Conservation (phyloP, 2,888 invertebrate genomes). For the Chesias legatella region DNA sequence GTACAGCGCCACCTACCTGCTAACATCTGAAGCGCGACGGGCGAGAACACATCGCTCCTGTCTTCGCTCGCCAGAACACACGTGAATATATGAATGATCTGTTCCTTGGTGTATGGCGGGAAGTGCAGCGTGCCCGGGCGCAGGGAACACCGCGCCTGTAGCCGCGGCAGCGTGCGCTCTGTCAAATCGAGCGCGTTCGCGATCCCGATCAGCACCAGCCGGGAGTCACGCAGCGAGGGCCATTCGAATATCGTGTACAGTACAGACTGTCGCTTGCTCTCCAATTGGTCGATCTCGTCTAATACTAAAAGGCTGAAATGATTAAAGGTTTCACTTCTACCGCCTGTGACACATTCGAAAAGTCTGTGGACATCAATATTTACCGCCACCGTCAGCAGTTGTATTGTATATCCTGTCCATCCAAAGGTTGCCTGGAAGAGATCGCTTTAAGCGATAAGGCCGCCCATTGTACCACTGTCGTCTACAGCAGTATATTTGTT, state of each 20-base stretch:
- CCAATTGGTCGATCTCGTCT: slow-evolving; percentile 97
- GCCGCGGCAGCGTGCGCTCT: slow-evolving; percentile 91
- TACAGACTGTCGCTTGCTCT: slow-evolving; percentile 90
- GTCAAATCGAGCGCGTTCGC: slow-evolving; percentile 98
- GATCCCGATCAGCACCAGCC: slow-evolving; percentile 92
- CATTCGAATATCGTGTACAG: slow-evolving; percentile 96
- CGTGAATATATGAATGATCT: slow-evolving; percentile 92
- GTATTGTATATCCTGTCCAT: no score
- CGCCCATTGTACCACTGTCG: no score
- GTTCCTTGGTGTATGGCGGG: slow-evolving; percentile 93
- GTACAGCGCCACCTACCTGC: slow-evolving; percentile 79
- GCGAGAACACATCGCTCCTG: slow-evolving; percentile 86
- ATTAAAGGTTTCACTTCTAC: no score
- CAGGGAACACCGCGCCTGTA: slow-evolving; percentile 88
- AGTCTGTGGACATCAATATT: no score
- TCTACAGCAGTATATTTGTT: no score
- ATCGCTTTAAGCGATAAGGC: no score
- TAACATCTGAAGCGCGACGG: slow-evolving; percentile 92
- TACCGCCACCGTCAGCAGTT: no score
- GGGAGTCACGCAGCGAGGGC: slow-evolving; percentile 86
- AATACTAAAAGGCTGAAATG: slow-evolving; percentile 86
- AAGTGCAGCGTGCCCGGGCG: slow-evolving; percentile 92
- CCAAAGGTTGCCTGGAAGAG: no score
- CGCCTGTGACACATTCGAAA: no score
- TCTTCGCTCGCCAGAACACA: slow-evolving; percentile 86